phyloP scores from a whole-genome alignment of 2,888 invertebrate species.

The Seladonia tumulorum region DNA sequence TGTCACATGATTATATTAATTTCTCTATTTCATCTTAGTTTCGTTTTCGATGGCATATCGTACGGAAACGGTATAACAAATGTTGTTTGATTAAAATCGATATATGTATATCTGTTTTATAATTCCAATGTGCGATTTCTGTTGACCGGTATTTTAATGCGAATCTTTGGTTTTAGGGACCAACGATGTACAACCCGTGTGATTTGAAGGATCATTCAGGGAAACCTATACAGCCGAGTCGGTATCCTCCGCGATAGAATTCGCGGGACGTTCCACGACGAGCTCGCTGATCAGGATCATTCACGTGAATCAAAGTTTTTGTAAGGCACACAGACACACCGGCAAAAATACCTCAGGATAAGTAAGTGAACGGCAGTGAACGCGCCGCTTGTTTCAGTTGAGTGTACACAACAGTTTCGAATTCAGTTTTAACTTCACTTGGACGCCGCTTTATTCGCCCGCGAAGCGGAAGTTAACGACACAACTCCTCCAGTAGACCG shows the following conservation, averaged over 20 bases:
- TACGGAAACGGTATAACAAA: constrained; percentile 4
- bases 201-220: constrained; percentile 78
- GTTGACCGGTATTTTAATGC: constrained; percentile 14
- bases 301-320: constrained; percentile 27
- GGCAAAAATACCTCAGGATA: constrained; percentile 47
- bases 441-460: background rate
- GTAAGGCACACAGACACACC: constrained; percentile 19
- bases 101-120: constrained; percentile 21
- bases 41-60: background rate
- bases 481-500: background rate
- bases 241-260: constrained; percentile 80
- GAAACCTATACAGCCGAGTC: constrained; percentile 73
- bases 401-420: constrained; percentile 12
- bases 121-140: background rate
- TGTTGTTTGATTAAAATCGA: constrained; percentile 9
- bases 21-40: constrained; percentile 6
- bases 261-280: constrained; percentile 17
- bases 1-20: constrained; percentile 1
- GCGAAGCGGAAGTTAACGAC: background rate
- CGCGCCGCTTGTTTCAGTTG: constrained; percentile 16
- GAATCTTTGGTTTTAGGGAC: constrained; percentile 75
- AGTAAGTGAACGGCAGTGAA: constrained; percentile 36
- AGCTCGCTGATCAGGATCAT: constrained; percentile 26
- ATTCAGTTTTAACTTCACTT: constrained; percentile 1
- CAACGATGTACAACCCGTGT: constrained; percentile 81